Base-by-base conservation (phyloP, 2,888 invertebrate species). In the Saturnia pavonia region DNA sequence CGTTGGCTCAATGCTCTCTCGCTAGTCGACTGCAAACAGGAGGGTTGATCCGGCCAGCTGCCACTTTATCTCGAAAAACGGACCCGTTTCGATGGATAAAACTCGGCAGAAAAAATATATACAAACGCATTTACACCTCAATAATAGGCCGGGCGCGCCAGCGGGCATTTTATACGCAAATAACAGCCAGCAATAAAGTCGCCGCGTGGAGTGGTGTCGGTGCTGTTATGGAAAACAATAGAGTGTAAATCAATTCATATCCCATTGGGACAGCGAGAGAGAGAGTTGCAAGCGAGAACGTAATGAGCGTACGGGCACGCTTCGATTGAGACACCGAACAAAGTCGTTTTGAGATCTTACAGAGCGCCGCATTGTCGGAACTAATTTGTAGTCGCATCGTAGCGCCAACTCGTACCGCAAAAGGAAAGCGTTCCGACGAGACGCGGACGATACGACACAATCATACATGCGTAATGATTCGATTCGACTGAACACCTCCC, bases 161-260 rank as follows among this genome's bases (percentile, higher is more conserved):
- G 79, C 76, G 81, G 80, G 76, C 77, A 81, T 79, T 80, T 82
- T 80, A 79, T 80, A 81, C 80, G 78, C 80, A 84, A 82, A 84
- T 83, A 85, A 80, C 81, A 80, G 70, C 25, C 51, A 70, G 60
- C 67, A 69, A 63, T 72, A 70, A 27, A 69, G 69, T 45, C 74
- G 68, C 72, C 74, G 72, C 70, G 54, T 69, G 73, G 67, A 66
- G 73, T 74, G 73, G 76, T 73, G 77, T 74, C 73, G 77, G 74
- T 74, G 78, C 75, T 76, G 76, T 74, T 77, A 77, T 74, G 70
- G 77, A 79, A 84, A 84, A 91, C 90, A 92, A 91, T 91, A 80
- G 87, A 77, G 80, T 84, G 86, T 88, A 89, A 92, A 91, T 91
- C 90, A 91, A 90, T 90, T 88, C 86, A 83, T 79, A 82, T 78